These are phyloP conservation scores for Empidonax traillii DNA, from an alignment of 2,113 vertebrate genomes.

Conservation along the genomic window DNA sequence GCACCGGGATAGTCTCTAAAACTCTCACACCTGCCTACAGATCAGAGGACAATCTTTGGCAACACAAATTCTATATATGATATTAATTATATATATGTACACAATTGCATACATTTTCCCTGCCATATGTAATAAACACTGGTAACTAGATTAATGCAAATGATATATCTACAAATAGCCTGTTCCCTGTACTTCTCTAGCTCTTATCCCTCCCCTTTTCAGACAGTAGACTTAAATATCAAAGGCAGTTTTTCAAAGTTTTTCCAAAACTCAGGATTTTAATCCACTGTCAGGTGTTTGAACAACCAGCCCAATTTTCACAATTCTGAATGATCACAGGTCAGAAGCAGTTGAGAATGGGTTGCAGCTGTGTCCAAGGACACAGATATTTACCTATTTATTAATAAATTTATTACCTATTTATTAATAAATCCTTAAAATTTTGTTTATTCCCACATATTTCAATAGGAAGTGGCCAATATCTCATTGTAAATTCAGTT, in stretches of 20 bases:
- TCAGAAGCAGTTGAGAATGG: not conserved
- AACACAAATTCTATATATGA: not conserved
- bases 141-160: not conserved
- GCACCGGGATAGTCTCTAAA: not conserved
- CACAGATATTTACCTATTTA: not conserved
- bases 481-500: not conserved
- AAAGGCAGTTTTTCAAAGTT: not conserved
- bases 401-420: not conserved
- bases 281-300: not conserved
- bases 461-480: not conserved
- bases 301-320: not conserved
- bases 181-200: not conserved
- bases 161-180: not conserved
- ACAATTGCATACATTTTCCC: not conserved
- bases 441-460: not conserved
- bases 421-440: not conserved
- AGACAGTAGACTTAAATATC: not conserved
- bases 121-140: not conserved
- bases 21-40: not conserved
- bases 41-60: not conserved
- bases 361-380: fast-evolving
- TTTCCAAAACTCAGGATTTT: not conserved
- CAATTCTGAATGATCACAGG: not conserved
- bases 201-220: not conserved
- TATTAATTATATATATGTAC: not conserved